Evolutionary conservation across 1,140 invertebrate genomes (phyloP).

Genomic region (Nephila pilipes): DNA sequence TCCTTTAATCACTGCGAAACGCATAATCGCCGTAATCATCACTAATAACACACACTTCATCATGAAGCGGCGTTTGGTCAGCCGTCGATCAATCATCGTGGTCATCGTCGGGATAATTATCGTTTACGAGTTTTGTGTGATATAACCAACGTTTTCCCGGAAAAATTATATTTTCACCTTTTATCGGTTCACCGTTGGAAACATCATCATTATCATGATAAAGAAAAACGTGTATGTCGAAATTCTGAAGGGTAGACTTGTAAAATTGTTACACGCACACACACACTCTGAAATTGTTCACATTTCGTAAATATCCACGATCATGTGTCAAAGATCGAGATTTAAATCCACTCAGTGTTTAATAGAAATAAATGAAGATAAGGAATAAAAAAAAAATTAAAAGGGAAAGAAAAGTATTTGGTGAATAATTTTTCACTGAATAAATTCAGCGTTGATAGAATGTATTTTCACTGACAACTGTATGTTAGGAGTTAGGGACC

Average conservation of each 20-base stretch:
- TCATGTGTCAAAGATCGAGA: not conserved
- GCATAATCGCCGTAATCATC: conserved; percentile 6
- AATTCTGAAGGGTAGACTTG: not conserved
- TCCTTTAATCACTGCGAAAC: not conserved
- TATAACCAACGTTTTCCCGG: not conserved
- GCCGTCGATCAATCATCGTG: not conserved
- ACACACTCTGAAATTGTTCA: not conserved
- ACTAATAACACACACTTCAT: conserved; percentile 7
- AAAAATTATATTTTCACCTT: not conserved
- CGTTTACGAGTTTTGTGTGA: conserved; percentile 10
- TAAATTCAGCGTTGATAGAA: not conserved
- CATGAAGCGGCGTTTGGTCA: not conserved
- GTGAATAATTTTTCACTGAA: not conserved
- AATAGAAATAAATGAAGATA: not conserved
- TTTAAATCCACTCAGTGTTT: not conserved
- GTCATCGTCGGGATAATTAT: conserved; percentile 22
- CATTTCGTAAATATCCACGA: conserved; percentile 15
- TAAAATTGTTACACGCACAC: not conserved
- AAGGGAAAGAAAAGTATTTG: not conserved
- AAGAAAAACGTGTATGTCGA: too few relatives aligned
- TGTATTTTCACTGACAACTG: not conserved
- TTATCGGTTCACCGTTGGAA: not conserved
- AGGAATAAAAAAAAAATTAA: not conserved
- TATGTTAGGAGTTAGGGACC: not conserved
- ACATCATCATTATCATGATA: not conserved